Evolutionary conservation across 2,888 invertebrate species (phyloP), one percentile per base, ranked within the genome.

Genomic region (Phaedon cochleariae): DNA sequence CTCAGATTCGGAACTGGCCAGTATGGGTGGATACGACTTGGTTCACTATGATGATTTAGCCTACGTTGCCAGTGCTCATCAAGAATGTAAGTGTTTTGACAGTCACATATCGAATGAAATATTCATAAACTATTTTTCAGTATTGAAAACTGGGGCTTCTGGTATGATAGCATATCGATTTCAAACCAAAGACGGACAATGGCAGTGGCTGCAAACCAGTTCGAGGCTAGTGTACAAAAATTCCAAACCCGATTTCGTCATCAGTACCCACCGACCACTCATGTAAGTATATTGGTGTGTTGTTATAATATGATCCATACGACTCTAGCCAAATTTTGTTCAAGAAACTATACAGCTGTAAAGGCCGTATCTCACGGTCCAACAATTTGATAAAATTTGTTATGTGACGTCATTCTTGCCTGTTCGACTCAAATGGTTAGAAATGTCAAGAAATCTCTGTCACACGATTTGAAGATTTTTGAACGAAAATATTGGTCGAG

Each of bases 141-240:
- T 98, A 78, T 86, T 99, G 75, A 99, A 99, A 88, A 98, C 98
- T 58, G 98, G 98, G 74, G 98, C 98, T 77, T 98, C 98, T 66
- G 98, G 98, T 26, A 94, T 99, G 92, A 97, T 99, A 79, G 98
- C 99, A 66, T 99, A 99, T 84, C 91, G 99, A 81, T 93, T 97
- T 85, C 94, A 97, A 84, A 95, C 95, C 75, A 96, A 97, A 83
- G 94, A 96, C 71, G 92, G 92, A 6, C 92, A 93, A 79, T 97
- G 97, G 95, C 95, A 98, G 84, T 99, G 98, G 97, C 87, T 99
- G 66, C 99, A 99, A 86, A 98, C 98, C 18, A 93, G 94, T 76
- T 97, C 98, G 12, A 89, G 98, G 73, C 90, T 99, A 74, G 97
- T 98, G 74, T 99, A 98, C 86, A 99, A 99, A 85, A 99, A 98